Evolutionary conservation across 1,140 invertebrate genomes (phyloP), one percentile per base, ranked within the genome.

Genomic region (Hestina assimilis): DNA sequence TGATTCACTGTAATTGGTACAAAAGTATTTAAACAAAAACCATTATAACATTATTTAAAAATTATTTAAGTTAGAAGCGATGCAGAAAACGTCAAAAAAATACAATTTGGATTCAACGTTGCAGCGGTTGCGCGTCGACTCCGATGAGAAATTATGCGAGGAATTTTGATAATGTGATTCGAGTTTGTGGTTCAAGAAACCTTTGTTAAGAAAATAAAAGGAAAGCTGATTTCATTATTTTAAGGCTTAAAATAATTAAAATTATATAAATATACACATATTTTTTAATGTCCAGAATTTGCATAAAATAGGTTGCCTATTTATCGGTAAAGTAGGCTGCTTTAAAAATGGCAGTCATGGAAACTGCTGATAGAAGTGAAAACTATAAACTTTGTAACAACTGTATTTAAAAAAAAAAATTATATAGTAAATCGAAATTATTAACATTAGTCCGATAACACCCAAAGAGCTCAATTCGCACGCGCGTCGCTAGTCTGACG

Each of bases 101-200:
- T 33, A 20, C 29, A 47, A 47, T 33, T 31, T 19, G 28, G 45
- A 17, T 43, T 45, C 38, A 43, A 53, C 41, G 31, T 42, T 53
- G 24, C 33, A 45, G 51, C 40, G 14, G 51, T 45, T 24, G 33
- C 41, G 28, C 51, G 41, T 53, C 40, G 26, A 31, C 26, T 20
- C 29, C 19, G 40, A 43, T 53, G 23, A 26, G 26, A 42, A 42
- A 53, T 53, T 53, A 53, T 53, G 51, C 41, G 41, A 23, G 51
- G 51, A 53, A 53, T 53, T 43, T 53, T 26, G 40, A 43, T 53
- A 20, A 20, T 43, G 50, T 53, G 35, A 53, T 31, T 31, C 26
- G 17, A 53, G 24, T 53, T 53, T 53, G 51, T 43, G 26, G 51
- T 43, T 53, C 41, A 53, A 53, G 40, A 53, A 53, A 35, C 40